Evolutionary conservation across 2,113 vertebrate genomes (phyloP).

Genomic region (Arizona elegans): DNA sequence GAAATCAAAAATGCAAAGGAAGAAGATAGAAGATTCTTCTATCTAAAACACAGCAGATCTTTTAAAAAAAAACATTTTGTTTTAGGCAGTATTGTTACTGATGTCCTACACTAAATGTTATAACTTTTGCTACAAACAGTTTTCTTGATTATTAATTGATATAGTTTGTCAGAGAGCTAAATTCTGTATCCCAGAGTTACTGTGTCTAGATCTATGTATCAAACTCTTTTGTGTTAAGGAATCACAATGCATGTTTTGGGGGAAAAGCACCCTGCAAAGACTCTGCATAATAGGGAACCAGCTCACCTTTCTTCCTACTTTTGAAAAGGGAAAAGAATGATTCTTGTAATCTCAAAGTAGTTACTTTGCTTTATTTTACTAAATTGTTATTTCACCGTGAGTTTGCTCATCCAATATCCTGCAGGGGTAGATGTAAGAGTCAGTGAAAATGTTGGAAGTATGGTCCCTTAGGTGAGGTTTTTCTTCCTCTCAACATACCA

Average conservation of each 20-base stretch:
- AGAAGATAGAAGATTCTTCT: neutral
- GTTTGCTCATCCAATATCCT: neutral
- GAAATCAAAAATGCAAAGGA: neutral
- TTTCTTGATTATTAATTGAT: constrained; percentile 36
- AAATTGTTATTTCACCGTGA: neutral
- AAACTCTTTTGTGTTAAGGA: constrained; percentile 54
- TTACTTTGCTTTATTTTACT: neutral
- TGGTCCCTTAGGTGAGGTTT: neutral
- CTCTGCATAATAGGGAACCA: constrained; percentile 38
- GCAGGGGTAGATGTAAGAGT: neutral
- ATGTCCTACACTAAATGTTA: constrained; percentile 7
- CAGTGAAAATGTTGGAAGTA: neutral
- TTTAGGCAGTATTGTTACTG: neutral
- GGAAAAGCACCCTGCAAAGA: constrained; percentile 31
- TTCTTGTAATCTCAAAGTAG: neutral
- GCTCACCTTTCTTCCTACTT: constrained; percentile 26
- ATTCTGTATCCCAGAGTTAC: constrained; percentile 48
- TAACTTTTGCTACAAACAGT: neutral
- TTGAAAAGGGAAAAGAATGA: neutral
- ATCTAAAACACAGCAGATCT: neutral
- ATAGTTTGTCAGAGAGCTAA: constrained; percentile 43
- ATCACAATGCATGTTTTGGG: constrained; percentile 4
- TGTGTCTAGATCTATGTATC: constrained; percentile 53
- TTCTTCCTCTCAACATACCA: neutral
- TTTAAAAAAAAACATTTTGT: neutral